Evolutionary conservation across 1,140 invertebrate species (phyloP), one percentile per base, ranked within the genome.

Genomic region (Drosophila sp.): DNA sequence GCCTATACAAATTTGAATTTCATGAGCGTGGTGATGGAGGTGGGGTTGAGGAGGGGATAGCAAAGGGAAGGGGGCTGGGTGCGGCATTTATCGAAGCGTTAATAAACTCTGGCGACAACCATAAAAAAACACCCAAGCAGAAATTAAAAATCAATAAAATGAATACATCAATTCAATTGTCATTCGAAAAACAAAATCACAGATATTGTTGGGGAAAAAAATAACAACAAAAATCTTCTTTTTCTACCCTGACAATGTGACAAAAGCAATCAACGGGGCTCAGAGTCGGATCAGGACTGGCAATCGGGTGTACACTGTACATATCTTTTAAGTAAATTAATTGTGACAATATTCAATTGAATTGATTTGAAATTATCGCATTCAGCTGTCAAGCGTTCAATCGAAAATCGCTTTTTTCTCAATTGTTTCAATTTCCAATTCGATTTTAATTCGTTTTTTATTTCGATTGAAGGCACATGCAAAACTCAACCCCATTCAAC

Each of bases 261-360:
- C 61, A 57, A 38, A 32, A 65, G 64, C 64, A 58, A 40, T 41
- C 50, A 54, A 40, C 32, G 45, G 21, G 13, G n/a, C 58, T 46
- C 58, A 9, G n/a, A 40, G 29, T 36, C 18, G 5, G 32, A 61
- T 61, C 58, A 36, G 57, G 2, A 13, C 40, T 43, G 21, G 27
- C 46, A 50, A 41, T 66, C 62, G 58, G 16, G 27, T 56, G 27
- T 16, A 56, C 36, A 71, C 77, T 56, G 27, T 16, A 56, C 36
- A 71, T 80, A 74, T 89, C 83, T 82, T 56, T 70, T 83, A 77
- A 83, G 87, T 80, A 83, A 87, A 87, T 87, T 87, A 87, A 89
- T 87, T 89, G 83, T 83, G 83, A 83, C 83, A 89, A 89, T 83
- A 89, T 80, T 89, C 83, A 87, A 87, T 89, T 89, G 83, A 87